Conservation (phyloP, 1,140 invertebrate genomes). For the Euura saliciscinereae region DNA sequence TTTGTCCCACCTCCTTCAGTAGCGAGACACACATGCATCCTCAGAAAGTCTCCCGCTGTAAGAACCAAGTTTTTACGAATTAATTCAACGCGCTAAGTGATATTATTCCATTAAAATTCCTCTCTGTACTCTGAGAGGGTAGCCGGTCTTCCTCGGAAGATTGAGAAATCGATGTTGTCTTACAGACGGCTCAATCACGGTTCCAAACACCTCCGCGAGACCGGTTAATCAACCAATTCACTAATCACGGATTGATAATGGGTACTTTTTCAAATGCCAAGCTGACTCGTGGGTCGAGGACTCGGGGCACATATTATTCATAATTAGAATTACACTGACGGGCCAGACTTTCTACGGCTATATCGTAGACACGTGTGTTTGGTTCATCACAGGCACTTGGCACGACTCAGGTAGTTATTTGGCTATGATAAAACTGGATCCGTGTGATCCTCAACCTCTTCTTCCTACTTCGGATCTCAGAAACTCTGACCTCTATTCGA, state of each 20-base stretch:
- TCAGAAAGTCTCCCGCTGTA: not conserved
- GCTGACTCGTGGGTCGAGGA: too few species aligned
- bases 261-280: too few species aligned
- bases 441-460: not conserved
- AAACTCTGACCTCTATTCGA: not conserved
- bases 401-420: too few species aligned
- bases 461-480: not conserved
- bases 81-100: not conserved
- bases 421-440: not conserved
- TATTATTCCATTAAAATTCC: not conserved
- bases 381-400: not conserved
- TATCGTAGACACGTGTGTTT: too few species aligned
- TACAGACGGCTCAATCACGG: not conserved
- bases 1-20: not conserved
- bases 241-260: too few species aligned
- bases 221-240: too few species aligned
- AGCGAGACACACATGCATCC: not conserved
- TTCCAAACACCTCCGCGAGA: too few species aligned
- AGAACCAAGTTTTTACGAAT: not conserved
- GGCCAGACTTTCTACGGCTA: not conserved
- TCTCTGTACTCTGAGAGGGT: too few species aligned
- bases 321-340: too few species aligned
- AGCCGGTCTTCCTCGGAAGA: not conserved
- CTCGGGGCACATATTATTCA: too few species aligned
- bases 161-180: not conserved